phyloP scores from a whole-genome alignment of 2,113 vertebrate genomes.

The Macroglossus sobrinus region DNA sequence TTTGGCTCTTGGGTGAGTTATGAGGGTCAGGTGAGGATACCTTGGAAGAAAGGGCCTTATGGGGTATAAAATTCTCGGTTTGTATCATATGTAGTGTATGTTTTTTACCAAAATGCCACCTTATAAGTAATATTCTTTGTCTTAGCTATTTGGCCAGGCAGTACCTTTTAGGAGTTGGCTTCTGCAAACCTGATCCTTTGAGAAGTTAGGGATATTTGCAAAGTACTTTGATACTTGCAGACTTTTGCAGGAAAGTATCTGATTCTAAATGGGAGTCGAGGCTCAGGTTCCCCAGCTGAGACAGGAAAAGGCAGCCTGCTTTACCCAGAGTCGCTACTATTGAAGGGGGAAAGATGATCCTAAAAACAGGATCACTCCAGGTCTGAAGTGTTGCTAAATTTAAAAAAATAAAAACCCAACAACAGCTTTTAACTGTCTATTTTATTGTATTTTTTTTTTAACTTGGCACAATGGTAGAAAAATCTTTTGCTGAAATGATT shows the following conservation, averaged over 20 bases:
- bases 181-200: not conserved
- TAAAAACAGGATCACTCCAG: not conserved
- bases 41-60: constrained; percentile 3
- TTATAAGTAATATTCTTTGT: constrained; percentile 46
- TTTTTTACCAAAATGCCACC: constrained; percentile 72
- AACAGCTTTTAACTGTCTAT: constrained; percentile 59
- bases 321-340: not conserved
- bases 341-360: not conserved
- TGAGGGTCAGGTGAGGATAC: constrained; percentile 26
- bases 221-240: not conserved
- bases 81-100: constrained; percentile 66
- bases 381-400: constrained; percentile 43
- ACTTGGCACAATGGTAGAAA: constrained; percentile 72
- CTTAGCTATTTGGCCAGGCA: constrained; percentile 43
- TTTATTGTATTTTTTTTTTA: constrained; percentile 55
- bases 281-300: constrained; percentile 36
- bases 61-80: constrained; percentile 63
- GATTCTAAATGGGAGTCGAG: not conserved
- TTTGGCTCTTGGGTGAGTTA: constrained; percentile 54
- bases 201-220: not conserved
- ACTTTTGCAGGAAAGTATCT: not conserved
- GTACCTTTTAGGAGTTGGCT: constrained; percentile 30
- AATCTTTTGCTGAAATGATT: constrained; percentile 76
- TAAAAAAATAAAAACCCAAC: not conserved
- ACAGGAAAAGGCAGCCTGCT: not conserved